Evolutionary conservation across 53 echinoderm and acorn worm genomes (phyloP).

Genomic region (Echinometra lucunter): DNA sequence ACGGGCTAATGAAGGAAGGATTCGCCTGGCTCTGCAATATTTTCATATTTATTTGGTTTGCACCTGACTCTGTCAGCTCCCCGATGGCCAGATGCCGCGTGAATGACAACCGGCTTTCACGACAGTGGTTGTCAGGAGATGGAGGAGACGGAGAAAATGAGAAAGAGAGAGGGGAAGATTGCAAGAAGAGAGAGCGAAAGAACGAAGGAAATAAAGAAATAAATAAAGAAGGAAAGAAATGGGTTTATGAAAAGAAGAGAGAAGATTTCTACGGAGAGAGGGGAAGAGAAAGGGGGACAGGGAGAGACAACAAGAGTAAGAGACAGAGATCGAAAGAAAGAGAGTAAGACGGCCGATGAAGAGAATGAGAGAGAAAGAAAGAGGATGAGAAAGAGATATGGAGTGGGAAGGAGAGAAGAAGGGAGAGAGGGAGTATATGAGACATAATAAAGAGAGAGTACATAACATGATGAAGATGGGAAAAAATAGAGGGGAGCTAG

Average conservation of each 20-base stretch:
- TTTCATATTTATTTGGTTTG: conserved; percentile 69
- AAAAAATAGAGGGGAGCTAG: neutral
- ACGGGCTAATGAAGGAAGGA: conserved; percentile 66
- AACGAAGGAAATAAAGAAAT: too few species aligned
- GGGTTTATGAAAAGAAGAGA: neutral
- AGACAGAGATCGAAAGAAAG: neutral
- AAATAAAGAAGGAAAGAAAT: neutral
- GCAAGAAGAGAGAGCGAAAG: neutral
- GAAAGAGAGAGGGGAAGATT: neutral
- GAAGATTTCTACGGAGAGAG: neutral
- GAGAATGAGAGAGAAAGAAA: neutral
- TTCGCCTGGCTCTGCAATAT: conserved; percentile 61
- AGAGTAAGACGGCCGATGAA: neutral
- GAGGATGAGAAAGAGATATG: too few species aligned
- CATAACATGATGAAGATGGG: neutral
- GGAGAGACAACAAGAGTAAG: too few species aligned
- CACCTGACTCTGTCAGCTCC: conserved; percentile 56
- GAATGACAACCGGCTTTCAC: conserved; percentile 71
- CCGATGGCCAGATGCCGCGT: conserved; percentile 55
- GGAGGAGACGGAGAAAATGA: neutral
- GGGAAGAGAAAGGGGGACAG: neutral
- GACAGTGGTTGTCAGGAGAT: conserved; percentile 54
- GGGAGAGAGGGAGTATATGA: neutral
- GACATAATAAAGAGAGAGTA: neutral
- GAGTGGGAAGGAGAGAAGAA: neutral